Conservation (phyloP, 2,888 invertebrate genomes). For the Plutella xylostella region DNA sequence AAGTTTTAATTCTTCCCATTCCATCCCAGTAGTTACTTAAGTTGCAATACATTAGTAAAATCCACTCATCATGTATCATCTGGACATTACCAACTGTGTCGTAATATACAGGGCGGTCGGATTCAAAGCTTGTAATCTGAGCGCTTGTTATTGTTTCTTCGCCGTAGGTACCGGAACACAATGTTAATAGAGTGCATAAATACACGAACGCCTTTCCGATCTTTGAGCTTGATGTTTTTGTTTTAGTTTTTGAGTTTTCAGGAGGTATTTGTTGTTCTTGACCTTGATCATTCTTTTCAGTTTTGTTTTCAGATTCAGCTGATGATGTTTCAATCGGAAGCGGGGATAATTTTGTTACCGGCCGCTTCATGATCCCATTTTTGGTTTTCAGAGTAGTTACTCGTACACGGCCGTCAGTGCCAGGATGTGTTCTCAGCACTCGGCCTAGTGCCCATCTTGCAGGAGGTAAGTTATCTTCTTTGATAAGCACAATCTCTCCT, state of each 20-base stretch:
- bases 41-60: constrained; percentile 14
- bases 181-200: too few relatives aligned
- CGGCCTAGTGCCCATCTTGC: constrained; percentile 6
- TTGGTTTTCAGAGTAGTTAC: constrained; percentile 10
- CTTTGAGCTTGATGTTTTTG: not conserved
- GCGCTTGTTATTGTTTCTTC: too few relatives aligned
- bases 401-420: constrained; percentile 3
- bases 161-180: not conserved
- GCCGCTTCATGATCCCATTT: not conserved
- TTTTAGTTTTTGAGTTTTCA: not conserved
- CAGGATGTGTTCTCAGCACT: constrained; percentile 4
- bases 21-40: constrained; percentile 14
- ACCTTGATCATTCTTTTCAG: not conserved
- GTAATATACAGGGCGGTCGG: constrained; percentile 12
- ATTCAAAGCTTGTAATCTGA: constrained; percentile 11
- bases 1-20: constrained; percentile 3
- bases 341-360: not conserved
- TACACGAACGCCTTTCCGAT: too few relatives aligned
- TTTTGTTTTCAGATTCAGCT: too few relatives aligned
- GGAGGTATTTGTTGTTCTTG: not conserved
- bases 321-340: not conserved
- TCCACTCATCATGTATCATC: constrained; percentile 17
- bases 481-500: not conserved
- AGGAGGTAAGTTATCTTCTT: constrained; percentile 1
- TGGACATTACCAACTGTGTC: constrained; percentile 12